Percentiles rank a stretch among this genome's conserved stretches.
Evolutionary conservation across 2,888 invertebrate species (phyloP).

Genomic region (Agriotes lineatus): DNA sequence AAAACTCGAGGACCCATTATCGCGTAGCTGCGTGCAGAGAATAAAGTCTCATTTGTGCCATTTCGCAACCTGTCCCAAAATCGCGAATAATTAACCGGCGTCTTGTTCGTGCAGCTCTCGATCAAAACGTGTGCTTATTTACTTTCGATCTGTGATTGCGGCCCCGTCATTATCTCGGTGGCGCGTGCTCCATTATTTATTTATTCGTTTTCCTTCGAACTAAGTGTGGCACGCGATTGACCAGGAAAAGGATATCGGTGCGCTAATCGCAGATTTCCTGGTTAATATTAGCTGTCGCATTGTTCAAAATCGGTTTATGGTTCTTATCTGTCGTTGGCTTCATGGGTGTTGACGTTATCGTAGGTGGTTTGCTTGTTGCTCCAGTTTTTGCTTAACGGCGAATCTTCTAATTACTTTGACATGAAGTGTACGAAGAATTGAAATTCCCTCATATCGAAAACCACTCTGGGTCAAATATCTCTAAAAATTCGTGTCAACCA

Average conservation of each 20-base stretch:
- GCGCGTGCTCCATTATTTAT: conserved; percentile 2
- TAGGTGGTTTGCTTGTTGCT: too few species aligned
- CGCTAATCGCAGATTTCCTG: background rate
- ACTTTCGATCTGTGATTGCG: conserved; percentile 1
- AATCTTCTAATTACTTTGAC: too few species aligned
- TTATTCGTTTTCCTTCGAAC: background rate
- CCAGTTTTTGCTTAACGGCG: too few species aligned
- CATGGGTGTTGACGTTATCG: too few species aligned
- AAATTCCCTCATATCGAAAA: too few species aligned
- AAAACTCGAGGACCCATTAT: background rate
- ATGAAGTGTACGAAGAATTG: too few species aligned
- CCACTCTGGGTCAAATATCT: too few species aligned
- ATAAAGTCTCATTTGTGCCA: background rate
- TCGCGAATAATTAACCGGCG: background rate
- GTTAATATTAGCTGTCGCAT: background rate
- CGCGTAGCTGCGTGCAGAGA: background rate
- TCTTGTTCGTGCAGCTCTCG: background rate
- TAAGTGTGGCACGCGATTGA: background rate
- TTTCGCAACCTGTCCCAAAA: background rate
- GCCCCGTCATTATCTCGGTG: background rate
- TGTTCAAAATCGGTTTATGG: background rate
- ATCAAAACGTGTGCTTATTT: background rate
- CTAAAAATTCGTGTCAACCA: too few species aligned
- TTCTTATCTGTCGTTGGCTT: background rate
- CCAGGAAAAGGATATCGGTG: background rate